Base-by-base conservation (phyloP, 1,140 invertebrate species). In the Dinoponera quadriceps region DNA sequence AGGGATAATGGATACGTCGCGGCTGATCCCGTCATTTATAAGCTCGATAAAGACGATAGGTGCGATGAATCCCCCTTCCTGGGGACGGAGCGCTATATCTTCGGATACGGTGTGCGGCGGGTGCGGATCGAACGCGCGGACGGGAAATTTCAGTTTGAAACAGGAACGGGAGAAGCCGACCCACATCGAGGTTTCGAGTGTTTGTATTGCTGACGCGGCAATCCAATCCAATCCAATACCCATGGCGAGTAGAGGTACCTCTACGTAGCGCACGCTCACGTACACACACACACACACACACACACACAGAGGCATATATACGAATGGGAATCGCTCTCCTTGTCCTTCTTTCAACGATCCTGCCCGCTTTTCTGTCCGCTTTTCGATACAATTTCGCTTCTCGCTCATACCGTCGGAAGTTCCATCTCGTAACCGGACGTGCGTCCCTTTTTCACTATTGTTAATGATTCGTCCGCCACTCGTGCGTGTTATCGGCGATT, bases 121-220 rank as follows among this genome's bases (percentile, higher is more conserved):
- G 38, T 9, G 81, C 83, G 72, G 82, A 60, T 81, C 63, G 85
- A 57, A 71, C 87, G 89, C 87, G 87, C 84, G 89, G 82, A 89
- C 87, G 92, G 92, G 90, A 93, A 94, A 94, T 93, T 94, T 93
- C 93, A 93, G 92, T 93, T 93, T 91, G 91, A 94, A 94, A 94
- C 92, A 92, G 92, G 90, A 91, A 91, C 86, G 90, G 82, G 82
- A 88, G 84, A 88, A 81, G 74, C 88, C 91, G 92, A 92, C 92
- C 91, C 91, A 92, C 92, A 92, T 92, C 90, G 93, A 90, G 91
- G 80, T 90, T 92, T 92, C 88, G 90, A 93, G 93, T 93, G 93
- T 94, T 94, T 93, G 92, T 94, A 93, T 92, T 94, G 93, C 93
- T 93, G 93, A 94, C 93, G 92, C 92, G 92, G 93, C 93, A 91